These are phyloP conservation scores for Allacma fusca DNA, from an alignment of 2,888 invertebrate species.

Conservation along the genomic window DNA sequence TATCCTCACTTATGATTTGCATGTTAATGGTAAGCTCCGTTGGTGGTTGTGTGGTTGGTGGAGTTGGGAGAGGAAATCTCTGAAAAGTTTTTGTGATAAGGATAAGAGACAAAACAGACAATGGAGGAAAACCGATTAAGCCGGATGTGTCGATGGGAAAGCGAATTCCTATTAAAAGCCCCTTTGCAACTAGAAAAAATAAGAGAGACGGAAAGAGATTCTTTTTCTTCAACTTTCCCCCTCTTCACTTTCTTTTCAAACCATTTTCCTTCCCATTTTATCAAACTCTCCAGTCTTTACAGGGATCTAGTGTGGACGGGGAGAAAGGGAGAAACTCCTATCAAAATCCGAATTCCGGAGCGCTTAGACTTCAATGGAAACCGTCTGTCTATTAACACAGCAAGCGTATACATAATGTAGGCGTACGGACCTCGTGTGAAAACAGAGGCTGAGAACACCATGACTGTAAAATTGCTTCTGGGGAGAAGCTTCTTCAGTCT, in stretches of 20 bases:
- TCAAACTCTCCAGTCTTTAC: neutral
- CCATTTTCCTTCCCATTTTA: neutral
- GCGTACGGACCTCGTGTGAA: too few relatives aligned
- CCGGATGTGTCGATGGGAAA: conserved; percentile 2
- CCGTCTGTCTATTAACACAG: too few relatives aligned
- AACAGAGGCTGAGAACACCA: too few relatives aligned
- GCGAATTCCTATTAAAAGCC: conserved; percentile 21
- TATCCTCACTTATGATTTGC: conserved; percentile 12
- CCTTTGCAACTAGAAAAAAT: neutral
- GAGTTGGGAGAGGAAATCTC: neutral
- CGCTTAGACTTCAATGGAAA: too few relatives aligned
- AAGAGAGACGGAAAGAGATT: neutral
- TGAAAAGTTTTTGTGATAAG: conserved; percentile 2
- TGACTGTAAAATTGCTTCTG: too few relatives aligned
- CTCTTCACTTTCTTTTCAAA: conserved; percentile 4
- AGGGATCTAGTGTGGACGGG: neutral
- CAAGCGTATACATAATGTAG: too few relatives aligned
- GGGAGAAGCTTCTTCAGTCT: too few relatives aligned
- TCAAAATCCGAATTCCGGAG: too few relatives aligned
- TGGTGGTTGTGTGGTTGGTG: neutral
- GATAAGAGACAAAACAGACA: conserved; percentile 11
- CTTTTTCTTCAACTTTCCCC: conserved; percentile 21
- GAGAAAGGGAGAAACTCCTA: too few relatives aligned
- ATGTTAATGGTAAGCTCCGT: conserved; percentile 6
- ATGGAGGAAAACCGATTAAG: conserved; percentile 22